Conservation (phyloP, 2,113 vertebrate genomes). For the Thunnus maccoyii region DNA sequence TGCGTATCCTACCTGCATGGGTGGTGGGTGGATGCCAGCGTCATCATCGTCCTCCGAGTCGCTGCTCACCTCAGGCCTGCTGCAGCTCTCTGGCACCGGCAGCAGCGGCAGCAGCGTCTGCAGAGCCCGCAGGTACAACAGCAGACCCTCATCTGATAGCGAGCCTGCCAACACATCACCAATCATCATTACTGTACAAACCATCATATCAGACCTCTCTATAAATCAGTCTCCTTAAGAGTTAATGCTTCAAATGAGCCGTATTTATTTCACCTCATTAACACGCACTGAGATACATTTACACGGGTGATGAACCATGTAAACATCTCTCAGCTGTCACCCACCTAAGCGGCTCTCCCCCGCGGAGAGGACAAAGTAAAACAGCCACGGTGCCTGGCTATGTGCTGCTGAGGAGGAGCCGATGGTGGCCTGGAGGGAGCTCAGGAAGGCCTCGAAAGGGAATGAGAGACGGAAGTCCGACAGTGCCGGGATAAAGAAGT, state of each 20-base stretch:
- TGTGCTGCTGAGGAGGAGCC: constrained; percentile 68
- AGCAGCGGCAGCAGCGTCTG: constrained; percentile 91
- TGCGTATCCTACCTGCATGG: constrained; percentile 81
- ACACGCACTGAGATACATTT: neutral
- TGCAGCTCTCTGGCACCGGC: constrained; percentile 86
- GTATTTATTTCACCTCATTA: neutral
- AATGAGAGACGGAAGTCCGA: constrained; percentile 89
- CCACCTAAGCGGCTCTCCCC: constrained; percentile 93
- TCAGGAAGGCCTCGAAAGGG: constrained; percentile 94
- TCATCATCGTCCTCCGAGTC: constrained; percentile 97
- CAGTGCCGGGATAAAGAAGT: constrained; percentile 95
- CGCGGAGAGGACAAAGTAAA: constrained; percentile 94
- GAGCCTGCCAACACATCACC: constrained; percentile 81
- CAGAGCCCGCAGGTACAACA: constrained; percentile 92
- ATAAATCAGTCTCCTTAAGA: constrained; percentile 9
- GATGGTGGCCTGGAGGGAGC: constrained; percentile 87
- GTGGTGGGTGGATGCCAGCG: constrained; percentile 79
- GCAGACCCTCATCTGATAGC: constrained; percentile 94
- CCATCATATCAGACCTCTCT: constrained; percentile 5
- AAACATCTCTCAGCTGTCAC: constrained; percentile 41
- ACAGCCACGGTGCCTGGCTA: constrained; percentile 91
- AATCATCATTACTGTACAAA: constrained; percentile 13
- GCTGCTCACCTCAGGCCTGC: constrained; percentile 88
- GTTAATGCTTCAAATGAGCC: neutral
- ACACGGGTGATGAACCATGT: neutral